A percentile compares a stretch with the other conserved stretches of the same genome.
Conservation (phyloP, 2,888 invertebrate genomes). For the Eristalinus sepulchralis region DNA sequence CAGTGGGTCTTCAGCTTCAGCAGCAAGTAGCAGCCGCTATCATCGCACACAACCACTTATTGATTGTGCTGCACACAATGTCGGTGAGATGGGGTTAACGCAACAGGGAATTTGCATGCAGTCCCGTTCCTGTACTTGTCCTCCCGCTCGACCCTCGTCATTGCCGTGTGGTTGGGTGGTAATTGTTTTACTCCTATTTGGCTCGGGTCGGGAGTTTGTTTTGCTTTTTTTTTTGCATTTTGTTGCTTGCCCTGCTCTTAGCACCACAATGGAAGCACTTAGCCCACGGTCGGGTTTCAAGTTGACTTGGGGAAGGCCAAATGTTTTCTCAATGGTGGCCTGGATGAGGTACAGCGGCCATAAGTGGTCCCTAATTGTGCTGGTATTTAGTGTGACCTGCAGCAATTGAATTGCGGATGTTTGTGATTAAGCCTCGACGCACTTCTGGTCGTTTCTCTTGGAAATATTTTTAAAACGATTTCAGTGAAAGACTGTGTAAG, state of each 20-base stretch:
- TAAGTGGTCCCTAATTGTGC: slow-evolving; percentile 59
- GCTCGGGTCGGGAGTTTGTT: slow-evolving; percentile 5
- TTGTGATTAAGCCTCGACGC: neutral
- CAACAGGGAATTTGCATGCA: slow-evolving; percentile 62
- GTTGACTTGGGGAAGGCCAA: slow-evolving; percentile 55
- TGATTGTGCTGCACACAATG: slow-evolving; percentile 54
- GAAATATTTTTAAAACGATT: no score
- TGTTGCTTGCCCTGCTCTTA: slow-evolving; percentile 11
- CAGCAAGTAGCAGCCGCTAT: slow-evolving; percentile 46
- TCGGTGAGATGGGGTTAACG: slow-evolving; percentile 29
- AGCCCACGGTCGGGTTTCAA: slow-evolving; percentile 57
- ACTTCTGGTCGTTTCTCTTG: no score
- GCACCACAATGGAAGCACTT: slow-evolving; percentile 36
- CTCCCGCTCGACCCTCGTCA: neutral
- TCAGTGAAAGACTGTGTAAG: no score
- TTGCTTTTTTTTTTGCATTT: slow-evolving; percentile 6
- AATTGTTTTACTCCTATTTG: slow-evolving; percentile 39
- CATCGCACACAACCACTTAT: slow-evolving; percentile 58
- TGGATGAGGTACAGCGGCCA: slow-evolving; percentile 48
- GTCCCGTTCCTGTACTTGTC: neutral
- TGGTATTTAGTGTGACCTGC: slow-evolving; percentile 45
- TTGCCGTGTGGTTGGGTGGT: slow-evolving; percentile 56
- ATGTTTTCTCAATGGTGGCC: slow-evolving; percentile 42
- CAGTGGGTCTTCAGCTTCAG: slow-evolving; percentile 27
- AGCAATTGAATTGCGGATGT: slow-evolving; percentile 42